Evolutionary conservation across 2,113 vertebrate genomes (phyloP).

Genomic region (human (Homo sapiens)): DNA sequence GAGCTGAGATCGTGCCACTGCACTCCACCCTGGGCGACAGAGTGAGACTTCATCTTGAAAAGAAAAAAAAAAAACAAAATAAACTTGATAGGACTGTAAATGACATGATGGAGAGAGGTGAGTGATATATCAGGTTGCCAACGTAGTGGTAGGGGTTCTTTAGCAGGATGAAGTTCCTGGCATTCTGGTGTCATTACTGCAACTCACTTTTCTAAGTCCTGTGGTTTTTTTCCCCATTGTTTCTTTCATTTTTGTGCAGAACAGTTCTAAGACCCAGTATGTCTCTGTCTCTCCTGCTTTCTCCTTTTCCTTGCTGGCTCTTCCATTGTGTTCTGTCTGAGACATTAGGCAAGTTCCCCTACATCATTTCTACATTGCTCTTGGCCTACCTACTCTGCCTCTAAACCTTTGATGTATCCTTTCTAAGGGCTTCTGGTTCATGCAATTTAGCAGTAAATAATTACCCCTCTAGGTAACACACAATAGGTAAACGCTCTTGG

Average conservation of each 20-base stretch:
- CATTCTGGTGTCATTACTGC: background rate
- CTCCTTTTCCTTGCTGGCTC: background rate
- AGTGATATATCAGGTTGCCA: conserved; percentile 1
- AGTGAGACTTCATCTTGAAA: too few species aligned
- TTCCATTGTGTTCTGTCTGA: background rate
- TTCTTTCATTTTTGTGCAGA: conserved; percentile 28
- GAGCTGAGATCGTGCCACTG: too few species aligned
- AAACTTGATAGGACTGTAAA: conserved; percentile 37
- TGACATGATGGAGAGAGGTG: background rate
- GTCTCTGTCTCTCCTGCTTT: background rate
- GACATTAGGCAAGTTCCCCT: background rate
- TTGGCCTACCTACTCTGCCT: background rate
- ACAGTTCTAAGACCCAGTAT: background rate
- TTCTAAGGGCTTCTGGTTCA: conserved; percentile 33
- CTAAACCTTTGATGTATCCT: background rate
- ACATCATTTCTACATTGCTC: background rate
- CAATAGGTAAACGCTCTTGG: background rate
- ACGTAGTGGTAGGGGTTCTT: background rate
- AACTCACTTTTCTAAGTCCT: conserved; percentile 14
- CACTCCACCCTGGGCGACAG: too few species aligned
- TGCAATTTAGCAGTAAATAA: background rate
- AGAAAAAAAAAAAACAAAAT: too few species aligned
- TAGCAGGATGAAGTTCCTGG: background rate
- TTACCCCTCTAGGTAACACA: background rate
- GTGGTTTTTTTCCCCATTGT: background rate